Evolutionary conservation across 2,888 invertebrate genomes (phyloP).

Genomic region (Torymus aiolomorphi): DNA sequence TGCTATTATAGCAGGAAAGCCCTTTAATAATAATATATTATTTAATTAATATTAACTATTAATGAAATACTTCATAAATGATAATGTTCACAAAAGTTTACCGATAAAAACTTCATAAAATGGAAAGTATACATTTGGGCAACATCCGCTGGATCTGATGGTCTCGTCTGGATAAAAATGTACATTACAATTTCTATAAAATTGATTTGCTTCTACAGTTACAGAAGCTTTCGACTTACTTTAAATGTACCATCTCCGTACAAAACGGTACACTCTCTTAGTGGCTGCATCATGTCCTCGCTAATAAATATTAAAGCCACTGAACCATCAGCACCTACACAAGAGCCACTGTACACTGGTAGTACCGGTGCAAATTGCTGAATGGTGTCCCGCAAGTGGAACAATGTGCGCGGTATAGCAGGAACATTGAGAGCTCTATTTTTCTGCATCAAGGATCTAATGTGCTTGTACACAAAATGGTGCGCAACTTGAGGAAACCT

Average conservation of each 20-base stretch:
- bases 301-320: background rate
- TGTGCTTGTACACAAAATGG: background rate
- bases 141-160: no score
- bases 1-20: no score
- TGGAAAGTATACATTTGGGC: no score
- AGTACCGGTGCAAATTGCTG: background rate
- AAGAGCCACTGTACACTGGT: background rate
- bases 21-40: no score
- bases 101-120: no score
- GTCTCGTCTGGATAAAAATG: no score
- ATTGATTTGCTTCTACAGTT: no score
- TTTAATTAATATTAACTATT: no score
- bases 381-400: background rate
- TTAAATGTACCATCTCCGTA: conserved; percentile 19
- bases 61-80: no score
- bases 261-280: background rate
- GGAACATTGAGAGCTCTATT: background rate
- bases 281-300: background rate
- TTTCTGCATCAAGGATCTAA: background rate
- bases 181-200: no score
- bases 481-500: background rate
- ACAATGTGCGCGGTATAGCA: background rate
- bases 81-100: no score
- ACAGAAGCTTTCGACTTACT: no score
- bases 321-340: background rate